These are phyloP conservation scores for Enteromius treurensis DNA, from an alignment of 2,797 vertebrate species.

Conservation along the genomic window DNA sequence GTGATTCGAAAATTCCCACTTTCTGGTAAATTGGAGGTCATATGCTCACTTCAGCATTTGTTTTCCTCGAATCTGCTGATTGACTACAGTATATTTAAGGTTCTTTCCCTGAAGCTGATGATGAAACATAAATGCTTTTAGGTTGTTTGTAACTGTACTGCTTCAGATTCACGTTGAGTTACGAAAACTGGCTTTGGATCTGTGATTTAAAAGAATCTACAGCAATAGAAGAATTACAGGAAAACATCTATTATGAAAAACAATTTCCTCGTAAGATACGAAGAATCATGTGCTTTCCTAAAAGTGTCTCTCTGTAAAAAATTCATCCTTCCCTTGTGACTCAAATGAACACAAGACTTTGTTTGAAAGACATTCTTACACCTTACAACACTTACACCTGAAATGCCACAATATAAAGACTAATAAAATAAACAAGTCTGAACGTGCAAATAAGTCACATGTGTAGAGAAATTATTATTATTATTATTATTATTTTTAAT, in stretches of 20 bases:
- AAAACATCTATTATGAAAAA: slow-evolving; percentile 35
- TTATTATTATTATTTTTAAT: too few relatives aligned
- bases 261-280: slow-evolving; percentile 45
- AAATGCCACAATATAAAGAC: slow-evolving; percentile 3
- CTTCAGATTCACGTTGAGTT: not conserved
- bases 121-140: not conserved
- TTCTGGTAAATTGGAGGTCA: slow-evolving; percentile 2
- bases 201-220: not conserved
- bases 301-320: not conserved
- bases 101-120: not conserved
- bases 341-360: not conserved
- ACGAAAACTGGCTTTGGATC: slow-evolving; percentile 21
- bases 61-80: not conserved
- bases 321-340: not conserved
- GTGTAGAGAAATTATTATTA: too few relatives aligned
- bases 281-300: slow-evolving; percentile 39
- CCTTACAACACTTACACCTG: not conserved
- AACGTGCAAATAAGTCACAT: not conserved
- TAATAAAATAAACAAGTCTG: not conserved
- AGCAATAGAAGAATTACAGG: slow-evolving; percentile 11
- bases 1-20: not conserved
- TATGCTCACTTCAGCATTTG: not conserved
- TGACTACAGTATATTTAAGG: not conserved
- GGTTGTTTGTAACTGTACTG: not conserved
- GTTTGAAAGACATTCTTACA: slow-evolving; percentile 9